Evolutionary conservation across 2,797 vertebrate genomes (phyloP).

Genomic region (Chelidonichthys spinosus): DNA sequence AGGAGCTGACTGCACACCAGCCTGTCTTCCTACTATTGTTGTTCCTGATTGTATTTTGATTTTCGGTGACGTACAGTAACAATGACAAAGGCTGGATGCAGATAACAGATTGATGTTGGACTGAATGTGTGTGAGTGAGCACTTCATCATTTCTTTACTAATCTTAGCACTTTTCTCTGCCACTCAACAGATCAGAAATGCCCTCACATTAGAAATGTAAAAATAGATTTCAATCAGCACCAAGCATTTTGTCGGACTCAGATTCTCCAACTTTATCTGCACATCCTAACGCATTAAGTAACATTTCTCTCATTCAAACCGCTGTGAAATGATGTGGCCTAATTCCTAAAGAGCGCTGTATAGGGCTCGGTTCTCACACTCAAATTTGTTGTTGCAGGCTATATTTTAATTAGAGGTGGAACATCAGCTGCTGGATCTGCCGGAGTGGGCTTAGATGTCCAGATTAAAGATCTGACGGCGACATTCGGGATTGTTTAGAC

Average conservation of each 20-base stretch:
- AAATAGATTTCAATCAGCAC: neutral
- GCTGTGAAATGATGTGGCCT: conserved; percentile 10
- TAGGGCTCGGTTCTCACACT: conserved; percentile 8
- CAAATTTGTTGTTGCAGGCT: neutral
- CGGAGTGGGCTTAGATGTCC: conserved; percentile 38
- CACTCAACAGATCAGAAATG: neutral
- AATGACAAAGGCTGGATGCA: conserved; percentile 17
- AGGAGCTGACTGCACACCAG: neutral
- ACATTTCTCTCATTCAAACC: neutral
- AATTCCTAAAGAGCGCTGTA: neutral
- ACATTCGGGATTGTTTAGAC: conserved; percentile 67
- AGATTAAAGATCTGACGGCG: conserved; percentile 60
- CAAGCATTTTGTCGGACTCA: neutral
- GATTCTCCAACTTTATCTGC: neutral
- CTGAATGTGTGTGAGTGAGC: conserved; percentile 19
- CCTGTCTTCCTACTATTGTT: conserved; percentile 76
- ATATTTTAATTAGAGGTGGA: conserved; percentile 9
- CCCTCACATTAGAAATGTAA: neutral
- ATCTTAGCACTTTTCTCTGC: neutral
- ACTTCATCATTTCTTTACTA: neutral
- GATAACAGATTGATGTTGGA: conserved; percentile 43
- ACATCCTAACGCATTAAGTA: neutral
- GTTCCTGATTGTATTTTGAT: conserved; percentile 70
- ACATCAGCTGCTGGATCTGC: conserved; percentile 46
- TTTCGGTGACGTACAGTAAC: conserved; percentile 37